Conservation (phyloP, 2,113 vertebrate species). For the Chionomys nivalis region DNA sequence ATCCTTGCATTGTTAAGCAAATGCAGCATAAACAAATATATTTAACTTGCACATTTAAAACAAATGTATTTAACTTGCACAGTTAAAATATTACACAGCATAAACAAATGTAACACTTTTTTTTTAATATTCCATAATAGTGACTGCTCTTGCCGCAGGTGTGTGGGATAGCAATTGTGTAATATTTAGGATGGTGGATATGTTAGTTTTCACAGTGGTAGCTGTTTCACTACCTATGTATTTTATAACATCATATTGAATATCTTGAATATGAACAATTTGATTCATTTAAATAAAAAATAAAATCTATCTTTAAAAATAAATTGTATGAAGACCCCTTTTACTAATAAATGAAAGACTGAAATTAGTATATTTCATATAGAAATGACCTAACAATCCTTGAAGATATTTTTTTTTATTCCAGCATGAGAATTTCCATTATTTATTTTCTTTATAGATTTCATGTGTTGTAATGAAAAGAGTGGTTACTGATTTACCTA, state of each 20-base stretch:
- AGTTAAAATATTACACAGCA: no score
- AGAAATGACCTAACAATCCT: neutral
- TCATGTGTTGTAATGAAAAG: slow-evolving; percentile 12
- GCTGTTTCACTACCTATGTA: neutral
- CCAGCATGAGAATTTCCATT: neutral
- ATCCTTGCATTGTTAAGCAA: neutral
- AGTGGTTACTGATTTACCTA: slow-evolving; percentile 4
- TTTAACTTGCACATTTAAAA: no score
- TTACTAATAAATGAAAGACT: slow-evolving; percentile 15
- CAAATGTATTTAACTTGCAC: neutral
- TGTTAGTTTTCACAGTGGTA: neutral
- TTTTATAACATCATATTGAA: neutral
- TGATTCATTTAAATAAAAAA: neutral
- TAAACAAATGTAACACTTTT: neutral
- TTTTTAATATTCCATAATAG: neutral
- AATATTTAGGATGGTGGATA: neutral
- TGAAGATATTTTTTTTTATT: slow-evolving; percentile 40
- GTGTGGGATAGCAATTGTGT: neutral
- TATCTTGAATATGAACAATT: neutral
- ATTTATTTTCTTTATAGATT: slow-evolving; percentile 47
- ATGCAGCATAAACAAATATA: neutral
- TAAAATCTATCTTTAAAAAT: slow-evolving; percentile 1
- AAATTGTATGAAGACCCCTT: slow-evolving; percentile 21
- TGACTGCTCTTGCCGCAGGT: neutral
- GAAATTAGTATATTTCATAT: neutral